Conservation (phyloP, 2,797 vertebrate species). For the Tympanoctomys barrerae region DNA sequence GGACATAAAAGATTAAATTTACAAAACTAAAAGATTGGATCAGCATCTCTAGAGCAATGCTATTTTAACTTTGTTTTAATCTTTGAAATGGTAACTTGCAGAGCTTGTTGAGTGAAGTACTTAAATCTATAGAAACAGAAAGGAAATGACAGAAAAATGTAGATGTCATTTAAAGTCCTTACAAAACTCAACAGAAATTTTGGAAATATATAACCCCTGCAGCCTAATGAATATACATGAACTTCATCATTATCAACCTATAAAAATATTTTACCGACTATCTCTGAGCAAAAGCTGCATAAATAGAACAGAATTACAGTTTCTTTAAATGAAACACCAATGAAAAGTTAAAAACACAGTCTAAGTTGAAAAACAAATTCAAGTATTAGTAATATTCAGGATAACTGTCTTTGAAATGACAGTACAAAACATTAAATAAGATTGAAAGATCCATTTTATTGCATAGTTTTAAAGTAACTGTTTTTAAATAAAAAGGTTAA, state of each 20-base stretch:
- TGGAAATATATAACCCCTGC: background rate
- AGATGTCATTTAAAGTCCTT: background rate
- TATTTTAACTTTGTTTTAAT: conserved; percentile 59
- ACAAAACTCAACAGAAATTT: conserved; percentile 36
- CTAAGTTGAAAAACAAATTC: conserved; percentile 55
- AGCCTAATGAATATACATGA: conserved; percentile 19
- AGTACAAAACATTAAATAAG: conserved; percentile 35
- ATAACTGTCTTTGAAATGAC: conserved; percentile 17
- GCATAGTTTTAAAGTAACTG: background rate
- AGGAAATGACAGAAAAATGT: conserved; percentile 23
- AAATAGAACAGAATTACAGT: background rate
- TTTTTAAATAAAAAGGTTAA: too few relatives aligned
- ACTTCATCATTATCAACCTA: conserved; percentile 14
- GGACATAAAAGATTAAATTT: conserved; percentile 47
- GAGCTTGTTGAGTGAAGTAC: background rate
- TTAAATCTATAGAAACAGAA: conserved; percentile 38
- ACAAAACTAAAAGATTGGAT: conserved; percentile 30
- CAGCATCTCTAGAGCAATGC: background rate
- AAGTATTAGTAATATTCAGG: conserved; percentile 23
- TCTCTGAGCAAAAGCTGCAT: background rate
- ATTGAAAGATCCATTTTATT: conserved; percentile 25
- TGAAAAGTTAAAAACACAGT: conserved; percentile 44
- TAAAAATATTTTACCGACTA: conserved; percentile 43
- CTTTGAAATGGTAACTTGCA: conserved; percentile 61
- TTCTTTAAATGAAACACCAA: conserved; percentile 31